Evolutionary conservation across 2,113 vertebrate species (phyloP).

Genomic region (Cheilinus undulatus): DNA sequence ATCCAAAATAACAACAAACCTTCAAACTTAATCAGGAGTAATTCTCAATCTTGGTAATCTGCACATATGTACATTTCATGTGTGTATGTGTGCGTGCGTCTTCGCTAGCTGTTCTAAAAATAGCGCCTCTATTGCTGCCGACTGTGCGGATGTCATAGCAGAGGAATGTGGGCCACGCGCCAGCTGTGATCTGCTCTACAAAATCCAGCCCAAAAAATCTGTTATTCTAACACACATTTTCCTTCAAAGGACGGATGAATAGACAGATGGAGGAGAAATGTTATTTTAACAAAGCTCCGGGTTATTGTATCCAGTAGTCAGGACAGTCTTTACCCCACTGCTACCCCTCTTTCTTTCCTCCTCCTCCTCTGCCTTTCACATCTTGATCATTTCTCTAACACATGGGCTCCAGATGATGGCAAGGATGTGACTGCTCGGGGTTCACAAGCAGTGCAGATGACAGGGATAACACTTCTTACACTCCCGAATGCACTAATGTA

Average conservation of each 20-base stretch:
- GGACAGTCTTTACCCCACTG: slow-evolving; percentile 4
- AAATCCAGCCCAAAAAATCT: slow-evolving; percentile 75
- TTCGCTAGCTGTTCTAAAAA: slow-evolving; percentile 71
- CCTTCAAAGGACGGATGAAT: slow-evolving; percentile 20
- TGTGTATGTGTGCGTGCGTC: slow-evolving; percentile 2
- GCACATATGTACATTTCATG: neutral
- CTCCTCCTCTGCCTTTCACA: slow-evolving; percentile 1
- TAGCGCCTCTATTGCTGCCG: slow-evolving; percentile 56
- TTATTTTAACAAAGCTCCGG: slow-evolving; percentile 66
- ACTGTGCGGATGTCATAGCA: slow-evolving; percentile 76
- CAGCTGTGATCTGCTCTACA: slow-evolving; percentile 76
- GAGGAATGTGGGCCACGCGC: slow-evolving; percentile 79
- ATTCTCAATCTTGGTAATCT: slow-evolving; percentile 13
- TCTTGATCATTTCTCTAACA: slow-evolving; percentile 44
- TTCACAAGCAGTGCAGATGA: slow-evolving; percentile 43
- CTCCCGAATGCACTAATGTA: slow-evolving; percentile 36
- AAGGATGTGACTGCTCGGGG: slow-evolving; percentile 17
- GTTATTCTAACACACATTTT: slow-evolving; percentile 76
- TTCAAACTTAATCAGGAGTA: neutral
- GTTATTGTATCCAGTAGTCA: slow-evolving; percentile 67
- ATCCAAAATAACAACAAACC: neutral
- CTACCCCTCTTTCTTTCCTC: slow-evolving; percentile 2
- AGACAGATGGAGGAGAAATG: slow-evolving; percentile 42
- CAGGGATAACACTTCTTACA: slow-evolving; percentile 43
- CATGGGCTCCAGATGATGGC: slow-evolving; percentile 70